Percentiles rank a stretch among this genome's conserved stretches.
phyloP scores from a whole-genome alignment of 2,797 vertebrate species.

The Pelobates cultripes region DNA sequence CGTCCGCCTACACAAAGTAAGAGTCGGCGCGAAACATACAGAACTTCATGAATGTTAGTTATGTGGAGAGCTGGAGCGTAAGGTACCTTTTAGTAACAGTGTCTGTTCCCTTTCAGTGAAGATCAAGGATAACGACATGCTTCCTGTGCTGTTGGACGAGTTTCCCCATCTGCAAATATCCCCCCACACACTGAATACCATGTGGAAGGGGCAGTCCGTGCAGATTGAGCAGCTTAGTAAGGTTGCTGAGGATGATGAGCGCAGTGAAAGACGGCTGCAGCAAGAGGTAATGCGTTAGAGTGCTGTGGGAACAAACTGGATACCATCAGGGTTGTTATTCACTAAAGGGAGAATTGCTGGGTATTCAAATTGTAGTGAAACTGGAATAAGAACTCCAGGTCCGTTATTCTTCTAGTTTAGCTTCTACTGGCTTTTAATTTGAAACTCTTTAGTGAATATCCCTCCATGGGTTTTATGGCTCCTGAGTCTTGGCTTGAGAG shows the following conservation, averaged over 20 bases:
- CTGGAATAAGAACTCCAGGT: too few species aligned
- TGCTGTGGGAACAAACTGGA: too few species aligned
- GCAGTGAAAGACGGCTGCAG: conserved; percentile 71
- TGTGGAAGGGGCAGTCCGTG: conserved; percentile 89
- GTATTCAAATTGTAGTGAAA: too few species aligned
- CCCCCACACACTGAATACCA: conserved; percentile 74
- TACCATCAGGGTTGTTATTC: too few species aligned
- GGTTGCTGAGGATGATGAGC: conserved; percentile 64
- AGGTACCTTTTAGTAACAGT: background rate
- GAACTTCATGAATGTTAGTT: too few species aligned
- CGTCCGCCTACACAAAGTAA: conserved; percentile 77
- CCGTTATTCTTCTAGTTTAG: too few species aligned
- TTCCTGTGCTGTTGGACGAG: conserved; percentile 84
- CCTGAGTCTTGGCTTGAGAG: too few species aligned
- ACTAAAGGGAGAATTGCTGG: too few species aligned
- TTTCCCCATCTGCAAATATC: conserved; percentile 86
- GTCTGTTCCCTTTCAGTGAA: conserved; percentile 72
- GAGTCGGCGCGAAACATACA: conserved; percentile 28
- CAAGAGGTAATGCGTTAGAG: conserved; percentile 71
- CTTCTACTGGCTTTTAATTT: too few species aligned
- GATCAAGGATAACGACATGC: conserved; percentile 81
- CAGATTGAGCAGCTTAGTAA: conserved; percentile 79
- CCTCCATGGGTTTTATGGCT: too few species aligned
- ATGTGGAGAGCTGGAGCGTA: too few species aligned
- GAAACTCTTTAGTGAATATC: too few species aligned